Conservation (phyloP, 2,113 vertebrate genomes). For the Vombatus ursinus region DNA sequence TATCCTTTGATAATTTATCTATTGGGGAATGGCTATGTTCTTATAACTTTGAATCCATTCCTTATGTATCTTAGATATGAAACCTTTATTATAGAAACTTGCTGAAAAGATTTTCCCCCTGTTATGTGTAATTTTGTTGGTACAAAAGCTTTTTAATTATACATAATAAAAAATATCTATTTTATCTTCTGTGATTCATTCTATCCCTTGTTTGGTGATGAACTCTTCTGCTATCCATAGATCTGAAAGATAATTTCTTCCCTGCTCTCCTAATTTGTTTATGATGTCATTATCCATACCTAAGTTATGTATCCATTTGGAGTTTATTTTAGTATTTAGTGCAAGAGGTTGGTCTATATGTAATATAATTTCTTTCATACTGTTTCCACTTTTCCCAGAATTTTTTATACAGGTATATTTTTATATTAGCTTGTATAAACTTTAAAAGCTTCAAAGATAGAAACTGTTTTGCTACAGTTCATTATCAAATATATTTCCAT, state of each 20-base stretch:
- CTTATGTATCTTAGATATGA: background rate
- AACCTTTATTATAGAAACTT: background rate
- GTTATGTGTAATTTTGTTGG: background rate
- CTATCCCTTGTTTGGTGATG: background rate
- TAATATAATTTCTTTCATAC: background rate
- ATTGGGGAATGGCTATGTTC: background rate
- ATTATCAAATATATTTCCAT: slow-evolving; percentile 48
- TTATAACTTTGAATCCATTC: background rate
- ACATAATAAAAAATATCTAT: background rate
- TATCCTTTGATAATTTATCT: background rate
- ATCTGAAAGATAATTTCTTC: background rate
- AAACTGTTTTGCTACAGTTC: slow-evolving; percentile 15
- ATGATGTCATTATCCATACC: background rate
- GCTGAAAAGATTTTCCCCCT: background rate
- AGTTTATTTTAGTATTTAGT: background rate
- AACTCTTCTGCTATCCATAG: background rate
- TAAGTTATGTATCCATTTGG: background rate
- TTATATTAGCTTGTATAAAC: background rate
- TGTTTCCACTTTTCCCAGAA: background rate
- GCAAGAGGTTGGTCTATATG: background rate
- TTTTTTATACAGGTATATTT: background rate
- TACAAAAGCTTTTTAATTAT: background rate
- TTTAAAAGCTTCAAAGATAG: slow-evolving; percentile 23
- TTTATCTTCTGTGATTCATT: background rate
- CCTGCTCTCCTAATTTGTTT: background rate